These are phyloP conservation scores for Polypedilum vanderplanki DNA, from an alignment of 1,140 invertebrate genomes.

Conservation along the genomic window DNA sequence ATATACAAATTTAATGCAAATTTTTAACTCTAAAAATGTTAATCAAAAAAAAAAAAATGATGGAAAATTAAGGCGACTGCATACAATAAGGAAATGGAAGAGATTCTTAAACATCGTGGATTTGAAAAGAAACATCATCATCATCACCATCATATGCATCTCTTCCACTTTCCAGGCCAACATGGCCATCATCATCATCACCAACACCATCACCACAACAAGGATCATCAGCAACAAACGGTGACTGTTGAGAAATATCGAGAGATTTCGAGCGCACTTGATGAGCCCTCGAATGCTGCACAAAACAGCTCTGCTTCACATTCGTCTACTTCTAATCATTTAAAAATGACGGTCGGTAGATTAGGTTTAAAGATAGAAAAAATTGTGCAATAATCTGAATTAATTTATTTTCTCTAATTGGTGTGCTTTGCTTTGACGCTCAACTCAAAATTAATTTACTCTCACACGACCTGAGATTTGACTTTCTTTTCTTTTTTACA, in stretches of 20 bases:
- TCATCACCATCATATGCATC: constrained; percentile 34
- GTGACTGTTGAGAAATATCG: constrained; percentile 36
- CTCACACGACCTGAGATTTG: no score
- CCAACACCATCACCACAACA: constrained; percentile 36
- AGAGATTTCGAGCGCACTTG: constrained; percentile 31
- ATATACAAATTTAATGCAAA: not conserved
- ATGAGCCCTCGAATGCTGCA: not conserved
- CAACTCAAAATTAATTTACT: no score
- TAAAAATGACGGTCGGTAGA: not conserved
- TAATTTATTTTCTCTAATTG: constrained; percentile 2
- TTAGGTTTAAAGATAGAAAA: not conserved
- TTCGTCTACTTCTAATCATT: not conserved
- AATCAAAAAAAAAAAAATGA: not conserved
- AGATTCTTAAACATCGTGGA: constrained; percentile 40
- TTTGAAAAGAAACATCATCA: constrained; percentile 35
- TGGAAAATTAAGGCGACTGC: constrained; percentile 35
- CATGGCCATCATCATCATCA: constrained; percentile 33
- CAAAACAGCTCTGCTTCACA: not conserved
- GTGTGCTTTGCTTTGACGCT: constrained; percentile 23
- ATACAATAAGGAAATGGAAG: constrained; percentile 43
- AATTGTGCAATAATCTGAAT: not conserved
- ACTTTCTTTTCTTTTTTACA: no score
- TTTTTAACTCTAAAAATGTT: not conserved
- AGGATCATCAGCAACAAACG: constrained; percentile 29
- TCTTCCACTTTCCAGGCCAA: constrained; percentile 35